Base-by-base conservation (phyloP, 2,888 invertebrate genomes). In the Furcula furcula region DNA sequence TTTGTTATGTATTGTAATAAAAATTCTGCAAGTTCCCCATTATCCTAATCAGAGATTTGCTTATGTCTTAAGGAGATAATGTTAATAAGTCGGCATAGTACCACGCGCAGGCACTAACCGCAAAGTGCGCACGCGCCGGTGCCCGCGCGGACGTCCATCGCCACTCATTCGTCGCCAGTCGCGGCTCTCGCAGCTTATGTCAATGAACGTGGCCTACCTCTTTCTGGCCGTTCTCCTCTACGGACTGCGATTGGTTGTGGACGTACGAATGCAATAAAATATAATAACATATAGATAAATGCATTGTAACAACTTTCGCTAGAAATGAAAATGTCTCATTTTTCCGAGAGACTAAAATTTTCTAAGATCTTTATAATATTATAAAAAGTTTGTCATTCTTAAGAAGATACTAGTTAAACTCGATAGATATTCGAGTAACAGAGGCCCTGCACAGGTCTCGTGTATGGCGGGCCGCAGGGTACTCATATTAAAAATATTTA, bases 211-310 rank as follows among this genome's bases (percentile, higher is more conserved):
- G 67, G 83, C 88, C 87, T 88, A 88, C 88, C 88, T 88, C 88
- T 76, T 74, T 87, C 60, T 81, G 87, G 78, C 87, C 88, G 81
- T 88, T 86, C 80, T 88, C 88, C 86, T 87, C 88, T 83, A 88
- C 85, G 74, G 88, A 84, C 88, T 88, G 88, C 88, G 85, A 82
- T 87, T 87, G 86, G 87, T 87, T 85, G 87, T 87, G 75, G 88
- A 78, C 85, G 88, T 78, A 88, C 79, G 88, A 88, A 88, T 88
- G 88, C 88, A 88, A 88, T 88, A 86, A 88, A 87, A 88, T 86
- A 78, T 84, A 85, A 84, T 76, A 87, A 84, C 76, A 85, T 80
- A 82, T 83, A 88, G 84, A 78, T 88, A 85, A 87, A 87, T 87
- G 86, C 86, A 81, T 80, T 85, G 74, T 76, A 81, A 83, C 68